Base-by-base conservation (phyloP, 1,140 invertebrate species). In the Lepeophtheirus salmonis region DNA sequence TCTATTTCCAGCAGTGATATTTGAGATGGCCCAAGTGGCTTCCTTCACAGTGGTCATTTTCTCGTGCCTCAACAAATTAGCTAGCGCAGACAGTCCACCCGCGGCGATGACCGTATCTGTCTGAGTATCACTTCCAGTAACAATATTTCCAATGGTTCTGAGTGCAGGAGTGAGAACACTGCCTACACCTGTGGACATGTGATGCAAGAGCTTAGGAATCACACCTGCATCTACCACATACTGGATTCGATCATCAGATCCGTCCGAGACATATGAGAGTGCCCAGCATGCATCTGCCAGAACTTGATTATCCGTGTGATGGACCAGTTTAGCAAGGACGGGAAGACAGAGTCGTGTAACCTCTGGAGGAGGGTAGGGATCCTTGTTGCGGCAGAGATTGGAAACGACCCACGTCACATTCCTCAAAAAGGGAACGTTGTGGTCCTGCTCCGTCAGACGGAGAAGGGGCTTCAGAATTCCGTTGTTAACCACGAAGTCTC, bases 211-310 rank as follows among this genome's bases (percentile, higher is more conserved):
- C 30, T 79, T 76, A 0, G 79, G 78, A 17, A 96, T 81, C 41
- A 87, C 75, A 13, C 80, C 78, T 10, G 77, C 73, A 21, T 79
- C 77, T 4, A 89, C 76, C 0, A 89, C 84, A 78, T 70, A 86
- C 63, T 79, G 89, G 66, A 97, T 97, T 68, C 89, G 89, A 23
- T 90, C 83, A 70, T 95, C 94, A 0, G 83, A 80, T 1, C 89
- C 89, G 72, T 96, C 91, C 2, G 89, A 94, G 2, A 97, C 73
- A 69, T 97, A 97, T 0, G 91, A 96, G 16, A 97, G 72, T 0
- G 92, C 89, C 94, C 94, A 98, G 67, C 92, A 94, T 6, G 89
- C 81, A 73, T 97, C 92, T 53, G 88, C 83, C 80, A 66, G 10
- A 10, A 89, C 79, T 69, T 87, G 83, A 69, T 80, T 76, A 71